Base-by-base conservation (phyloP, 2,797 vertebrate genomes). In the Esox lucius region DNA sequence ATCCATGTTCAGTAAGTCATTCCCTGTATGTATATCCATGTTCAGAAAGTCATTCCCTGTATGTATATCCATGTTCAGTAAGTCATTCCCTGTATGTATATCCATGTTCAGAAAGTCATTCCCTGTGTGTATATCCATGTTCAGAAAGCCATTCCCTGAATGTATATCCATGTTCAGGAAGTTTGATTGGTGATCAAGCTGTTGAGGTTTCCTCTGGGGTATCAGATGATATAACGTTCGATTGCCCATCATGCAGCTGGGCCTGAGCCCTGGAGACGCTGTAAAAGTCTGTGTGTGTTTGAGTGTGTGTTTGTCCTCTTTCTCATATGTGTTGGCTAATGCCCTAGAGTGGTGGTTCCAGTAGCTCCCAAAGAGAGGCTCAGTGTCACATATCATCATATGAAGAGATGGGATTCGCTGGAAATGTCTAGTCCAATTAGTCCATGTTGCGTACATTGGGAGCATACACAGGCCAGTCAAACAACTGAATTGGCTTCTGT, bases 151-250 rank as follows among this genome's bases (percentile, higher is more conserved):
- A 24, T 59, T 59, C 42, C 42, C 42, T n/a, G 53, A n/a, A 22
- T 59, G 87, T 75, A n/a, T 72, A 79, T 89, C 80, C 81, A 80
- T 77, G 83, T 84, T 80, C 73, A 73, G 74, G 80, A 81, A 22
- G 77, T 76, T 86, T 91, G 90, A 93, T 85, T 81, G 89, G 91
- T 87, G 88, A 78, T 28, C 83, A 91, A 84, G 86, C 85, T 80
- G 87, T 83, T 75, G 56, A 75, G 71, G 83, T 87, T 81, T 81
- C 81, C 53, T 7, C 5, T 7, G 83, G 87, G 85, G 87, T 81
- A 78, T 91, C 90, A 87, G 87, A 87, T 88, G 85, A 88, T 78
- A 78, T 53, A 68, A 87, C 85, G 90, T 86, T 66, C 84, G 80
- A 80, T 91, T 75, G 88, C 85, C 87, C 90, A 91, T 91, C 88